These are phyloP conservation scores for Tychaedon coryphoeus DNA, from an alignment of 2,113 vertebrate genomes.

Conservation along the genomic window DNA sequence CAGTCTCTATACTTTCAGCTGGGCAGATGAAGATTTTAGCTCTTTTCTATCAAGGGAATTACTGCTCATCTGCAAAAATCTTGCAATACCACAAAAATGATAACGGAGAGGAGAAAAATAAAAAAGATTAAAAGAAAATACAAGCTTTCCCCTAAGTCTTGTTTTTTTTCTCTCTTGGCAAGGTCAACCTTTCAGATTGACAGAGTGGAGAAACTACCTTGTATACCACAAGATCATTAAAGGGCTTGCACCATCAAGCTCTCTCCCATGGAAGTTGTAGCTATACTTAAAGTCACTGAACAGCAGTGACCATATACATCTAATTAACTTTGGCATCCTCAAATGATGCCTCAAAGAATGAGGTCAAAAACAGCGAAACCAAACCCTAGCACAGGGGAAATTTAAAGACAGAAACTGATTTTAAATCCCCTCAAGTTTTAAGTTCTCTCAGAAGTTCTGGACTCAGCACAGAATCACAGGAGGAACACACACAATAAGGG, in stretches of 20 bases:
- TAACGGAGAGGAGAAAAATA: not conserved
- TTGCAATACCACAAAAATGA: accelerated
- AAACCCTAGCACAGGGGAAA: not conserved
- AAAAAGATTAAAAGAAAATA: not conserved
- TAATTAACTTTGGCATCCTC: not conserved
- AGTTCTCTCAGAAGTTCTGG: not conserved
- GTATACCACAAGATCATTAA: not conserved
- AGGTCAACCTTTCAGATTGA: not conserved
- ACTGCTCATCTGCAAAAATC: not conserved
- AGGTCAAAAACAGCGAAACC: not conserved
- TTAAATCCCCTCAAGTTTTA: not conserved
- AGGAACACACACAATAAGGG: not conserved
- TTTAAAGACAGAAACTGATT: not conserved
- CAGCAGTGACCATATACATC: not conserved
- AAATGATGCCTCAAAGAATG: not conserved
- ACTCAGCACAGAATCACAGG: not conserved
- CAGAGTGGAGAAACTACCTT: not conserved
- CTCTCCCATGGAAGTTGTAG: not conserved
- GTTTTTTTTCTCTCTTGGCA: not conserved
- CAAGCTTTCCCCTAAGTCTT: not conserved
- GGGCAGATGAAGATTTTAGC: not conserved
- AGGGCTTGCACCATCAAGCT: not conserved
- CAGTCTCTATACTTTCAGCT: not conserved
- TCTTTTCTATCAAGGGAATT: not conserved
- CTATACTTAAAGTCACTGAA: not conserved